Percentiles rank a stretch among this genome's conserved stretches.
These are phyloP conservation scores for Urocolius indicus DNA, from an alignment of 2,113 vertebrate genomes.

Conservation along the genomic window DNA sequence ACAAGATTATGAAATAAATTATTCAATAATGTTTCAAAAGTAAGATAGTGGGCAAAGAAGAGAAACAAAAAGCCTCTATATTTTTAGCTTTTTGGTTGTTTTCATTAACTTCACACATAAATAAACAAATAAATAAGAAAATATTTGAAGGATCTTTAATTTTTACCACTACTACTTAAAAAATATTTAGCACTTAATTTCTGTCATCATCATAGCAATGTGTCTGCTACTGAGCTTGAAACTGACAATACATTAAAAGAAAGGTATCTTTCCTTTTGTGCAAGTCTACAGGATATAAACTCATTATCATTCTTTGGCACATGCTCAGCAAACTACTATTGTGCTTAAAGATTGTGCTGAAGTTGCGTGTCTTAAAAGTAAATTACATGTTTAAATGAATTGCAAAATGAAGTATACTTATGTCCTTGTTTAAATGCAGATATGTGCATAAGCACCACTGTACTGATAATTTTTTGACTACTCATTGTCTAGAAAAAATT, in stretches of 20 bases:
- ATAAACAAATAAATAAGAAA: too few relatives aligned
- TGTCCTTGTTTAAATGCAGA: neutral
- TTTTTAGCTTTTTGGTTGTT: neutral
- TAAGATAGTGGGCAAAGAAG: neutral
- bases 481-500: conserved; percentile 27
- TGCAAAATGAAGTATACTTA: neutral
- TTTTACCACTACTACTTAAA: neutral
- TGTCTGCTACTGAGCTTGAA: neutral
- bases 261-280: neutral
- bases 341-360: neutral
- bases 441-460: neutral
- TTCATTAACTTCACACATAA: neutral
- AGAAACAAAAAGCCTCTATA: neutral
- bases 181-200: neutral
- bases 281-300: neutral
- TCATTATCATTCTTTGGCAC: neutral
- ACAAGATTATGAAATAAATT: neutral
- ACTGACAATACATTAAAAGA: neutral
- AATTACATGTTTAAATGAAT: neutral
- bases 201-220: neutral
- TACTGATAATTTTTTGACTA: neutral
- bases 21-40: neutral
- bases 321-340: neutral
- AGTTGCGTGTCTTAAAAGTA: neutral
- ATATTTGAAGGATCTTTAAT: neutral